Conservation (phyloP, 2,888 invertebrate genomes). For the Pandemis heparana region DNA sequence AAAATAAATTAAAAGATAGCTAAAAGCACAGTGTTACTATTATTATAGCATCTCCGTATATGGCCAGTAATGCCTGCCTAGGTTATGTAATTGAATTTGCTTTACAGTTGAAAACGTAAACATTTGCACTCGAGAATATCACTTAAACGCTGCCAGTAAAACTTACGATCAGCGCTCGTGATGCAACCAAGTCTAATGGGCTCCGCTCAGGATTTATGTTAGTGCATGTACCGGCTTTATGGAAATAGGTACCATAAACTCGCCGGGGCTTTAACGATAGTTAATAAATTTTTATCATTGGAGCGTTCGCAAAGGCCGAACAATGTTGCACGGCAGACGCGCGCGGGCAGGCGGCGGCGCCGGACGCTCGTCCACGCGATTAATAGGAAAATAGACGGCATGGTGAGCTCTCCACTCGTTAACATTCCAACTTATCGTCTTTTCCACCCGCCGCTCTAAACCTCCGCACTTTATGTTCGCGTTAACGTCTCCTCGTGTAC, state of each 20-base stretch:
- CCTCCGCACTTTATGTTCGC: conserved; percentile 62
- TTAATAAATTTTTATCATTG: conserved; percentile 81
- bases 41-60: background rate
- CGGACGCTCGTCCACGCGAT: conserved; percentile 50
- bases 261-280: conserved; percentile 74
- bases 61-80: background rate
- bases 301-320: conserved; percentile 58
- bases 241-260: conserved; percentile 75
- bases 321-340: conserved; percentile 52
- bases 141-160: conserved; percentile 61
- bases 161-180: conserved; percentile 54
- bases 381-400: conserved; percentile 47
- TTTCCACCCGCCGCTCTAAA: conserved; percentile 57
- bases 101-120: conserved; percentile 64
- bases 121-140: conserved; percentile 62
- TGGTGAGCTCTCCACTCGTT: conserved; percentile 66
- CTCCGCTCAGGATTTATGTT: conserved; percentile 72
- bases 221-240: conserved; percentile 72
- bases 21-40: background rate
- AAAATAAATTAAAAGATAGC: background rate
- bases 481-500: conserved; percentile 56
- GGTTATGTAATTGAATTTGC: conserved; percentile 43
- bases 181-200: conserved; percentile 87
- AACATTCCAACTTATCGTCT: conserved; percentile 67
- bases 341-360: conserved; percentile 50